Conservation (phyloP, 2,113 vertebrate species). For the Thomomys bottae region DNA sequence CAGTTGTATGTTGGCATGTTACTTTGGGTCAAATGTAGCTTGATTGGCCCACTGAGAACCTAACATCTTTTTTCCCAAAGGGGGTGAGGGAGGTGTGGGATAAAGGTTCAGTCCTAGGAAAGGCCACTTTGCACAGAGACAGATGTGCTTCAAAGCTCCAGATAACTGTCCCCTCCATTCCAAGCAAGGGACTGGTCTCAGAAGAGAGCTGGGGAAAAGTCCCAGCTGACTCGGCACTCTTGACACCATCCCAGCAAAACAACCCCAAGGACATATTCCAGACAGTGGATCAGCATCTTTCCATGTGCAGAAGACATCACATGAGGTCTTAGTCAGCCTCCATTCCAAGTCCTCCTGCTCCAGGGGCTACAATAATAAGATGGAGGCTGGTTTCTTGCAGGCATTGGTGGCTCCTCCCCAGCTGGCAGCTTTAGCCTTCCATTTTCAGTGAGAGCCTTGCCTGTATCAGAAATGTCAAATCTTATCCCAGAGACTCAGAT, state of each 20-base stretch:
- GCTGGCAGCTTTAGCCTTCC: background rate
- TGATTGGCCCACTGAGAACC: background rate
- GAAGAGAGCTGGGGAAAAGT: background rate
- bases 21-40: background rate
- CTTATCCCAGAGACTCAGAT: constrained; percentile 51
- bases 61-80: background rate
- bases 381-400: background rate
- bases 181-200: background rate
- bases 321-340: constrained; percentile 57
- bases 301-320: background rate
- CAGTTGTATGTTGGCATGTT: background rate
- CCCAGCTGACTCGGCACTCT: constrained; percentile 26
- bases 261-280: background rate
- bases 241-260: constrained; percentile 32
- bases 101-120: background rate
- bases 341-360: background rate
- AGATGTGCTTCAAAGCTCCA: background rate
- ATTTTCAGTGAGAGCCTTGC: background rate
- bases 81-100: background rate
- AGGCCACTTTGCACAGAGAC: background rate
- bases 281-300: constrained; percentile 57
- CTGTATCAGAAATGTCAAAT: constrained; percentile 43
- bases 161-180: background rate
- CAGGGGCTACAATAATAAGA: background rate
- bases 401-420: background rate